These are phyloP conservation scores for Anoplolepis gracilipes DNA, from an alignment of 1,140 invertebrate species.

Conservation along the genomic window DNA sequence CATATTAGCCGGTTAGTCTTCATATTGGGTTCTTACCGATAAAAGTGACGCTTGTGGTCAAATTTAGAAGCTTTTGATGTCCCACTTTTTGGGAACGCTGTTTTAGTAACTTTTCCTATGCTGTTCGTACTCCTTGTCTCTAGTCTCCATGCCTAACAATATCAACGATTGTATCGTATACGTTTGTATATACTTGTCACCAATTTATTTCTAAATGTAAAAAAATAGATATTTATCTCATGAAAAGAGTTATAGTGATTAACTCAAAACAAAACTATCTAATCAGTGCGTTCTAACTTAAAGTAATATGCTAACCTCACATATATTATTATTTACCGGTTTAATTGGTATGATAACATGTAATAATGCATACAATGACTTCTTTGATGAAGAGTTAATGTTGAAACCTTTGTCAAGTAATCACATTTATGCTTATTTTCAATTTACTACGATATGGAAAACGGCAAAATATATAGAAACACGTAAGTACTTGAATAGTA, in stretches of 20 bases:
- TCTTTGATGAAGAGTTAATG: slow-evolving; percentile 92
- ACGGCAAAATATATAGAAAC: slow-evolving; percentile 84
- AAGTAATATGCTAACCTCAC: slow-evolving; percentile 47
- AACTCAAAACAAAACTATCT: not conserved
- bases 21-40: too few species aligned
- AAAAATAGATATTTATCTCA: not conserved
- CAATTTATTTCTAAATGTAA: not conserved
- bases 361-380: slow-evolving; percentile 85
- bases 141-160: too few species aligned
- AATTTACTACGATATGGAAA: slow-evolving; percentile 93
- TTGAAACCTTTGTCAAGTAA: slow-evolving; percentile 92
- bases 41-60: too few species aligned
- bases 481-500: slow-evolving; percentile 86
- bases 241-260: not conserved
- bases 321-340: slow-evolving; percentile 22
- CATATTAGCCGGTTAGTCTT: too few species aligned
- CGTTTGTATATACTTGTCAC: not conserved
- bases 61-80: too few species aligned
- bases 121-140: too few species aligned
- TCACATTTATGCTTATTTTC: slow-evolving; percentile 94
- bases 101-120: too few species aligned
- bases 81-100: too few species aligned
- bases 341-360: slow-evolving; percentile 59
- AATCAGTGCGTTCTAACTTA: not conserved
- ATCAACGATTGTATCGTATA: not conserved